Evolutionary conservation across 2,888 invertebrate species (phyloP), one percentile per base, ranked within the genome.

Genomic region (Polydesmus complanatus): DNA sequence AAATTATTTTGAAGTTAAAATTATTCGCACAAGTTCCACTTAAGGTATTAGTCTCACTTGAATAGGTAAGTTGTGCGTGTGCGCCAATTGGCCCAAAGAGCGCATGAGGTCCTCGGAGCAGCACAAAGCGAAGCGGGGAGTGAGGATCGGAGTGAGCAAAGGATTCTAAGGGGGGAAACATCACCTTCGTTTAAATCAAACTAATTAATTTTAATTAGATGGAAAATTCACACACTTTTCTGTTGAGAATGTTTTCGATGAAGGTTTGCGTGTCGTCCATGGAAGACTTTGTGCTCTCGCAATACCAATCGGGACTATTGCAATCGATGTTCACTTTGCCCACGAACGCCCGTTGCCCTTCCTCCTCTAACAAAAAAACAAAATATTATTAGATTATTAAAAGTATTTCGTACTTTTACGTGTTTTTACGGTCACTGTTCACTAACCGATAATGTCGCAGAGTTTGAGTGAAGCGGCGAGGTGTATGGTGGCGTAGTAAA

Each of bases 401-500:
- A n/a, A n/a, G n/a, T n/a, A n/a, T n/a, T n/a, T n/a, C n/a, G n/a
- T n/a, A n/a, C n/a, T n/a, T n/a, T n/a, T n/a, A n/a, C n/a, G n/a
- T n/a, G n/a, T n/a, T n/a, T n/a, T n/a, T n/a, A n/a, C n/a, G n/a
- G n/a, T n/a, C n/a, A n/a, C n/a, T n/a, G n/a, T n/a, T n/a, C n/a
- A n/a, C n/a, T n/a, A n/a, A n/a, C 61, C 61, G 23, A 79, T 83
- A 69, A 83, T 80, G 64, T 84, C 80, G 0, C 83, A 89, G 26
- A 94, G 77, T 65, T 83, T 78, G 57, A 85, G 65, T 14, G 84
- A 83, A 2, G 88, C 83, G 48, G 85, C 79, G 23, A 79, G 71
- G 70, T 87, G 84, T 14, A 91, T 79, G 0, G 91, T 86, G 2
- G 85, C 90, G 74, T 86, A 93, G 71, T 93, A 94, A 65, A 85